phyloP scores from a whole-genome alignment of 2,888 invertebrate genomes.

The Gymnoscelis rufifasciata region DNA sequence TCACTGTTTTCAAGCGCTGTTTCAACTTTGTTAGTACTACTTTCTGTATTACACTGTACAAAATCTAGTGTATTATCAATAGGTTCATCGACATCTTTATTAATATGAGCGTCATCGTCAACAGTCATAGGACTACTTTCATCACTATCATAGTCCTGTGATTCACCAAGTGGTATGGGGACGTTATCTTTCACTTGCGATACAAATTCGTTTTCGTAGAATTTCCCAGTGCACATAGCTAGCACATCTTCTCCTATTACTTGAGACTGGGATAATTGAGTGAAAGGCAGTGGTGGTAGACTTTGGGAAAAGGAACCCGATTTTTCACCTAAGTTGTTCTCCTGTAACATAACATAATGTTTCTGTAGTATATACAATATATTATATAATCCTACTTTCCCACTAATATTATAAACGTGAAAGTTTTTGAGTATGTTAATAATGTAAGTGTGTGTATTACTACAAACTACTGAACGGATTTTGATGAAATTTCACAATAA shows the following conservation, averaged over 20 bases:
- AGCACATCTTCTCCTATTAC: constrained; percentile 70
- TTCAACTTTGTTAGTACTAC: constrained; percentile 1
- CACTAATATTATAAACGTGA: too few relatives aligned
- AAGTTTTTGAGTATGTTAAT: too few relatives aligned
- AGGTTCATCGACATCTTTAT: not conserved
- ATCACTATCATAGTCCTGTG: constrained; percentile 29
- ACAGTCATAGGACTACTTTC: constrained; percentile 13
- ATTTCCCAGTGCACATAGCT: constrained; percentile 79
- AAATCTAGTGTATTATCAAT: not conserved
- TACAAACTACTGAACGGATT: too few relatives aligned
- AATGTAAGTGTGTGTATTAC: too few relatives aligned
- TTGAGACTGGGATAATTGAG: constrained; percentile 50
- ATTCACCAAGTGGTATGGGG: constrained; percentile 20
- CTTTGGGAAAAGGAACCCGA: constrained; percentile 73
- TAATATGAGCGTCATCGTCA: constrained; percentile 11
- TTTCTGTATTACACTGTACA: not conserved
- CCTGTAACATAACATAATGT: constrained; percentile 35
- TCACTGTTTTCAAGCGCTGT: not conserved
- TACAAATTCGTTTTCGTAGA: constrained; percentile 68
- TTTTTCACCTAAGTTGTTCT: constrained; percentile 62
- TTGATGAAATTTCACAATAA: too few relatives aligned
- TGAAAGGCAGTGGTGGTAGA: constrained; percentile 46
- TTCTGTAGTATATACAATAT: too few relatives aligned
- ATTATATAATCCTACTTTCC: not conserved
- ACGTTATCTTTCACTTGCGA: constrained; percentile 35